Base-by-base conservation (phyloP, 2,888 invertebrate species). In the Drosophila flavopinicola region DNA sequence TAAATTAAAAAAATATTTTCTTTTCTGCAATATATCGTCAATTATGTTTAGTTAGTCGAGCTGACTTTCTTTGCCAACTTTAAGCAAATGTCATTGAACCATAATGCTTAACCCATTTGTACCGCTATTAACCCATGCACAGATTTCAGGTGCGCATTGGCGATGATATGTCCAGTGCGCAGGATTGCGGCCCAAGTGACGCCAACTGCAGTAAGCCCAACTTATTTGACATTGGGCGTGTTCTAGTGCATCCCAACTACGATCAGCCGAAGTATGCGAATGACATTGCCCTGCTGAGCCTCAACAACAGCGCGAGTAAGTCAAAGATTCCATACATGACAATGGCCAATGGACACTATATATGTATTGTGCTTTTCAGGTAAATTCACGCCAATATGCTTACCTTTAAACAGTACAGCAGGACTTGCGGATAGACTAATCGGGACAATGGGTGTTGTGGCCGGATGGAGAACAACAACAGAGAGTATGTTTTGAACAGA, bases 401-500 rank as follows among this genome's bases (percentile, higher is more conserved):
- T 93, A 73, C 93, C 93, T 15, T 69, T 90, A 13, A 90, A 75
- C 38, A 68, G 76, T 1, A 80, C 85, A 20, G 71, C 71, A 30
- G 52, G 63, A 3, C 70, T 86, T 4, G 83, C 79, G 15, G 89
- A 88, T 41, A 88, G 91, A 42, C 92, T 93, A 41, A 91, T 91
- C 6, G 92, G 92, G 3, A 90, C 90, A 70, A 91, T 92, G 75
- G 93, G 93, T 71, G 92, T 93, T 45, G 94, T 95, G 0, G 94
- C 95, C 4, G 96, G 96, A 0, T 96, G 96, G 95, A 96, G 96
- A 24, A 92, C 93, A 75, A 94, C 94, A 33, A 93, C 94, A 89
- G 90, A 89, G 51, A 93, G 94, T 92, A 90, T 91, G 67, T 58
- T 9, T 24, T 13, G 2, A 24, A 33, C 13, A 41, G 20, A 45